These are phyloP conservation scores for Drosophila eohydei DNA, from an alignment of 2,888 invertebrate genomes.

Conservation along the genomic window DNA sequence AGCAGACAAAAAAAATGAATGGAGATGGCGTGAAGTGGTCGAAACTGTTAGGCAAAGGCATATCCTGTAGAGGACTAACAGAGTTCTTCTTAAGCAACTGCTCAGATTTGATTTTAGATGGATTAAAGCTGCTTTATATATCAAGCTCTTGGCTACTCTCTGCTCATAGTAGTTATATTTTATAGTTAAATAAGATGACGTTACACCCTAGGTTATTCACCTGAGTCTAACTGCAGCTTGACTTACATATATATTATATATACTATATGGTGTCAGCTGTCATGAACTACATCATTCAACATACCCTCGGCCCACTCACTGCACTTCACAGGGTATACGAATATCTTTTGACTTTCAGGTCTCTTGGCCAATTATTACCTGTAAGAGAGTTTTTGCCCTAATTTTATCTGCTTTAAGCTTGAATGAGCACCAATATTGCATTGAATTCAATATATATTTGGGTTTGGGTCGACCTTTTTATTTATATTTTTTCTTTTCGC, in stretches of 20 bases:
- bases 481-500: conserved; percentile 7
- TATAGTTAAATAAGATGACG: background rate
- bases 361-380: conserved; percentile 47
- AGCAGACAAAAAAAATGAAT: background rate
- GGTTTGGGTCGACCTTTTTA: conserved; percentile 40
- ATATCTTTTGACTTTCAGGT: conserved; percentile 26
- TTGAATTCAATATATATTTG: conserved; percentile 20
- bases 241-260: background rate
- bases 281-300: background rate
- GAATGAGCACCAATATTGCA: conserved; percentile 41
- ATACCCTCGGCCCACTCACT: background rate
- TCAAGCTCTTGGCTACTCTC: background rate
- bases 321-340: conserved; percentile 2
- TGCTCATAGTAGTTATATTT: background rate
- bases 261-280: background rate
- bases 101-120: background rate
- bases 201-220: background rate
- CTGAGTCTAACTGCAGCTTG: fast-evolving
- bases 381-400: conserved; percentile 28
- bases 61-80: background rate
- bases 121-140: background rate
- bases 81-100: no score
- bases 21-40: background rate
- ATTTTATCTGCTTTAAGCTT: conserved; percentile 54
- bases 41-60: background rate